phyloP scores from a whole-genome alignment of 2,797 vertebrate species.

The Paguma larvata region DNA sequence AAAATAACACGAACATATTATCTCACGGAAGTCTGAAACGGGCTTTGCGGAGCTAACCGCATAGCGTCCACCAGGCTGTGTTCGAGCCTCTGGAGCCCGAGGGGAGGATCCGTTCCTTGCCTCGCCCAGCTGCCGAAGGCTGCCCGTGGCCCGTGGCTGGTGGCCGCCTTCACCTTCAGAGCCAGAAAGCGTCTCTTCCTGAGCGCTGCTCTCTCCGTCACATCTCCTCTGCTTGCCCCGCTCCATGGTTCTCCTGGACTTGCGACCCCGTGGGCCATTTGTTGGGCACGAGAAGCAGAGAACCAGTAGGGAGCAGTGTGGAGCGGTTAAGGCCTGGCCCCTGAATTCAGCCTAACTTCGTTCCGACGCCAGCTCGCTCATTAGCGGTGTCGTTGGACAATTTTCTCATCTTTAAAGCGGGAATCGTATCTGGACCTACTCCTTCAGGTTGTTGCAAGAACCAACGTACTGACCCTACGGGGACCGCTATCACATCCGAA shows the following conservation, averaged over 20 bases:
- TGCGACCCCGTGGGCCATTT: neutral
- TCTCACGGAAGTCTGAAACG: neutral
- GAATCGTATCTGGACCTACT: neutral
- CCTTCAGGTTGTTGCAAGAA: no score
- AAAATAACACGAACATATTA: neutral
- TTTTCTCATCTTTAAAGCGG: conserved; percentile 15
- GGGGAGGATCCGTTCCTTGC: neutral
- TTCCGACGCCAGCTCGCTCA: neutral
- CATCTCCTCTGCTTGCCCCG: neutral
- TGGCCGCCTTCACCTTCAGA: neutral
- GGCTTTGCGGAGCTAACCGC: neutral
- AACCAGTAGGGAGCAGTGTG: neutral
- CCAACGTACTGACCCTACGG: no score
- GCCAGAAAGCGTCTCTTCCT: neutral
- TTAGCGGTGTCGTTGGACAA: neutral
- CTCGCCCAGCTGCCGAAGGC: neutral
- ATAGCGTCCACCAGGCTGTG: neutral
- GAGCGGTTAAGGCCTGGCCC: neutral
- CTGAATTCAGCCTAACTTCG: neutral
- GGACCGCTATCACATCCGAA: no score
- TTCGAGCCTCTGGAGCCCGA: neutral
- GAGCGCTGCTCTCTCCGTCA: neutral
- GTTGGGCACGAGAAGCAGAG: neutral
- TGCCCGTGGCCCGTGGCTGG: neutral
- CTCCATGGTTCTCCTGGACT: neutral